phyloP scores from a whole-genome alignment of 2,797 vertebrate species.

The Orientallactaga sibirica region DNA sequence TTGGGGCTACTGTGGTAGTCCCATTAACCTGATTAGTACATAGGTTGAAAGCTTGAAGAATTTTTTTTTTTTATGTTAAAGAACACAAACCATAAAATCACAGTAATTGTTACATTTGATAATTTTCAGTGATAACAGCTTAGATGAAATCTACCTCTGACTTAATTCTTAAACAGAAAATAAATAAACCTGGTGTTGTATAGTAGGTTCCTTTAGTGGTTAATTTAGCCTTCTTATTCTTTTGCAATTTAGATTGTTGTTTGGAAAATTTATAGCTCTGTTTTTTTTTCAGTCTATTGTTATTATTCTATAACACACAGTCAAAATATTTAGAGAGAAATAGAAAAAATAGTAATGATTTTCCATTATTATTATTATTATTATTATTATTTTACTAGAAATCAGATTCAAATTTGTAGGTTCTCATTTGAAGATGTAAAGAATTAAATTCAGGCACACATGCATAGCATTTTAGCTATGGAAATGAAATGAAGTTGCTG shows the following conservation, averaged over 20 bases:
- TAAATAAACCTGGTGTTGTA: neutral
- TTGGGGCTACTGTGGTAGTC: neutral
- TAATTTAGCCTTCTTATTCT: neutral
- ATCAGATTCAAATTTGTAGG: neutral
- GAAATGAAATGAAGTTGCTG: slow-evolving; percentile 30
- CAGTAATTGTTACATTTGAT: slow-evolving; percentile 15
- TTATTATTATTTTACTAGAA: no score
- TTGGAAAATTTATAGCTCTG: neutral
- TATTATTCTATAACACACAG: neutral
- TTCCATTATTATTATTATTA: neutral
- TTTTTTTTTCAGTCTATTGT: neutral
- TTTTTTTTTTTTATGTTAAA: slow-evolving; percentile 10
- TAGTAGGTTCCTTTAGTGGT: neutral
- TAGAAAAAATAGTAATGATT: neutral
- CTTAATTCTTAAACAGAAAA: neutral
- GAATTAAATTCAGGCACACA: neutral
- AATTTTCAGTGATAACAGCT: neutral
- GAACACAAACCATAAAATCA: neutral
- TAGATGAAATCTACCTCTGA: neutral
- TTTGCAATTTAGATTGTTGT: neutral
- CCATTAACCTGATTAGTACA: neutral
- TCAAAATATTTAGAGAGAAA: neutral
- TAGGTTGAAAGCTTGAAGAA: neutral
- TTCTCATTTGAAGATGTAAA: slow-evolving; percentile 33
- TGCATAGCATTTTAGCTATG: neutral